These are phyloP conservation scores for Cinara cedri DNA, from an alignment of 2,888 invertebrate species.

Conservation along the genomic window DNA sequence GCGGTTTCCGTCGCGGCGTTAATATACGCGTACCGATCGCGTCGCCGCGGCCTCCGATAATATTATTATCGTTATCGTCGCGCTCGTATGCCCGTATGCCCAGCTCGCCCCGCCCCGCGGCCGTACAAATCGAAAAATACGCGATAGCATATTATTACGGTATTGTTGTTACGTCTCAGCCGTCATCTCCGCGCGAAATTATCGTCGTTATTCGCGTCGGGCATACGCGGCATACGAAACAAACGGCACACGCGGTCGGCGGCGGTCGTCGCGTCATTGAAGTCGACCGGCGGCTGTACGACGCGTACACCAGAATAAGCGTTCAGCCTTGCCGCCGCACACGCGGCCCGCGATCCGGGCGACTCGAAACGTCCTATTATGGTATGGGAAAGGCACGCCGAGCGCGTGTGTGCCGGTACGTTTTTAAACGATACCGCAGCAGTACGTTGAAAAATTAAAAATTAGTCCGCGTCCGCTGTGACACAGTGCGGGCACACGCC, in stretches of 20 bases:
- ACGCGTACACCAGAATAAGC: background rate
- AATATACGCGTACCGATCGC: background rate
- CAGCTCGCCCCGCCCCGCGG: too few relatives aligned
- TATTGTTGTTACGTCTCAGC: background rate
- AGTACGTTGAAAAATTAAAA: background rate
- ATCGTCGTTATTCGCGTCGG: background rate
- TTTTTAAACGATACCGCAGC: background rate
- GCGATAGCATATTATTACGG: too few relatives aligned
- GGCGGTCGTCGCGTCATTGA: slow-evolving; percentile 3
- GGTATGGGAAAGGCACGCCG: slow-evolving; percentile 18
- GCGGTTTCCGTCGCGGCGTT: background rate
- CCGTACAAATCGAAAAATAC: too few relatives aligned
- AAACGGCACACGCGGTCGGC: background rate
- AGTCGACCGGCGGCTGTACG: background rate
- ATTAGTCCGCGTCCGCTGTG: background rate
- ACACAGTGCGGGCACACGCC: too few relatives aligned
- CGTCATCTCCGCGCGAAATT: background rate
- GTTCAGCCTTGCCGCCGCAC: background rate
- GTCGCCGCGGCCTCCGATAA: background rate
- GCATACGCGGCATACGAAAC: background rate
- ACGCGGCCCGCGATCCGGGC: background rate
- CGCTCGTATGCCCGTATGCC: too few relatives aligned
- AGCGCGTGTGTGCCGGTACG: too few relatives aligned
- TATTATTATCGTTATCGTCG: background rate
- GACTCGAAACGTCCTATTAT: slow-evolving; percentile 1